Base-by-base conservation (phyloP, 2,113 vertebrate genomes). In the Polypterus senegalus region DNA sequence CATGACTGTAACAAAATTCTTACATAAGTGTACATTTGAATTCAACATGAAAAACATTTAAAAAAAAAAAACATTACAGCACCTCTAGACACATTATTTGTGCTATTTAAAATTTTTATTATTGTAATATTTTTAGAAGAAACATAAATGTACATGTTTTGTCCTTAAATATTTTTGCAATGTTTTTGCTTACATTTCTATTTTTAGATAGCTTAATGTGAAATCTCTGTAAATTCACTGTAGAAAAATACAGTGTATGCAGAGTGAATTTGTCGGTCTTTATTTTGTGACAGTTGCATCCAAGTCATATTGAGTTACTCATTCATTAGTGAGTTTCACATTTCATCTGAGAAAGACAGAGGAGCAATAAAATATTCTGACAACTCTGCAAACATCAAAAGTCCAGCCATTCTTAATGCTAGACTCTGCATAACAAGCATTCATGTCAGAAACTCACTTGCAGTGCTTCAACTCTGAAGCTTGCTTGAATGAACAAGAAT, bases 401-500 rank as follows among this genome's bases (percentile, higher is more conserved):
- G 56, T 58, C 56, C 43, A 43, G 56, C 56, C 56, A 58, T 58
- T 58, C 56, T 58, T 58, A 58, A 58, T 58, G 56, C 43, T 45
- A 58, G 43, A 43, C 56, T 58, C 56, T 58, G 56, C 56, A 58
- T 58, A 58, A 7, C 56, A 58, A 58, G 56, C 56, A 58, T 58
- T 58, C 27, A 45, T 45, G 43, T 58, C 56, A 27, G 27, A 58
- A 58, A 44, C 56, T n/a, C 56, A 45, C 56, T 58, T 58, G 11
- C 56, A 27, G 43, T 58, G 43, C 60, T 61, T 49, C 59, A 7
- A 59, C 48, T 52, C 58, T 46, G 51, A 57, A 61, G 27, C 55
- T 53, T 53, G 4, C 62, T 58, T 63, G 58, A 69, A 68, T 64
- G 62, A 71, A 66, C 11, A 74, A 69, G 9, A 9, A 27, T 54